Percentiles rank a stretch among this genome's conserved stretches.
phyloP scores from a whole-genome alignment of 2,888 invertebrate genomes.

The Sinohyriopsis cumingii region DNA sequence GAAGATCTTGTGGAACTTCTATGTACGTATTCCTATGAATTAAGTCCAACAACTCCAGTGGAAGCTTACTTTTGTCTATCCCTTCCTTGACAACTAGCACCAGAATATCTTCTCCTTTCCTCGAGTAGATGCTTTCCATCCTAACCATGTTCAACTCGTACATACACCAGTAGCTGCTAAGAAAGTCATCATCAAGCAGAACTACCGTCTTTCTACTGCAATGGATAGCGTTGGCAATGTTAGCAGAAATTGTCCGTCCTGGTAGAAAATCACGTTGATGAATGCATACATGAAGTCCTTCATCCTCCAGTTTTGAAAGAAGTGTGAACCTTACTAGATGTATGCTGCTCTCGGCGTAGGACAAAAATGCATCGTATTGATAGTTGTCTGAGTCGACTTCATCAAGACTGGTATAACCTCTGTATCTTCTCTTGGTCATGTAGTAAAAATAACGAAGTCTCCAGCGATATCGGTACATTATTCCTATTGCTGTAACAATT shows the following conservation, averaged over 20 bases:
- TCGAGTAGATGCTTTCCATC: slow-evolving; percentile 36
- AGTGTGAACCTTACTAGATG: slow-evolving; percentile 12
- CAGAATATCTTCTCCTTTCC: slow-evolving; percentile 10
- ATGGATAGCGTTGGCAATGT: slow-evolving; percentile 40
- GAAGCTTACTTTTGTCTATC: slow-evolving; percentile 3
- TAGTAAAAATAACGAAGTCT: slow-evolving; percentile 29
- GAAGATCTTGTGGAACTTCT: background rate
- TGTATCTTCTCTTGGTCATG: slow-evolving; percentile 18
- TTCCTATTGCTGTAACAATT: slow-evolving; percentile 12
- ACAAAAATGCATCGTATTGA: slow-evolving; percentile 39
- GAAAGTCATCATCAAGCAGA: slow-evolving; percentile 35
- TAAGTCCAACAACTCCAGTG: slow-evolving; percentile 17
- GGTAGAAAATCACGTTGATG: slow-evolving; percentile 46
- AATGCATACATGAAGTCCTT: slow-evolving; percentile 35
- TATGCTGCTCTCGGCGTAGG: slow-evolving; percentile 25
- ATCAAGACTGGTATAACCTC: slow-evolving; percentile 7
- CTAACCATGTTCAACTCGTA: slow-evolving; percentile 48
- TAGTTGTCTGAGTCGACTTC: slow-evolving; percentile 8
- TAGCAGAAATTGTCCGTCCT: slow-evolving; percentile 38
- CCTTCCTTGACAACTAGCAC: slow-evolving; percentile 14
- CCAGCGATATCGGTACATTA: slow-evolving; percentile 31
- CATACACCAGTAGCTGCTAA: slow-evolving; percentile 43
- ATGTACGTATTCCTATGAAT: slow-evolving; percentile 4
- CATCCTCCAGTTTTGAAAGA: slow-evolving; percentile 10
- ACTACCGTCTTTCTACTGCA: slow-evolving; percentile 44